Base-by-base conservation (phyloP, 2,888 invertebrate genomes). In the Scelioninae gen. 1 region DNA sequence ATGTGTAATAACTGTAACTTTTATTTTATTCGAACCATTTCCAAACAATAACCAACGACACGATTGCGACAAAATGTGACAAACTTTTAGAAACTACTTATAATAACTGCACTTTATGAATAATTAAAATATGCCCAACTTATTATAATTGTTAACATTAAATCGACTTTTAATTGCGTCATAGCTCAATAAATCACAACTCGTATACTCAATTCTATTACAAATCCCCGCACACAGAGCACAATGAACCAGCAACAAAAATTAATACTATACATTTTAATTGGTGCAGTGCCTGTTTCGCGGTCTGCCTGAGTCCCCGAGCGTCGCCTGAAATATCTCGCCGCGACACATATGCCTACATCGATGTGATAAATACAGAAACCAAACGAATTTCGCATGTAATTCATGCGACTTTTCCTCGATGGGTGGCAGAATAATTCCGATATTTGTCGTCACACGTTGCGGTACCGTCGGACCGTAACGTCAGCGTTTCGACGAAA, bases 401-500 rank as follows among this genome's bases (percentile, higher is more conserved):
- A 69, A 77, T 69, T 77, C 34, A 62, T 29, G 47, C 23, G 77
- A 63, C 63, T 77, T 69, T 49, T 11, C 43, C 31, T 45, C 56
- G n/a, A 16, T 55, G 5, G 31, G 43, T 55, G 63, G 65, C 58
- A 58, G 58, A 31, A 60, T 51, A 76, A 78, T 78, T 63, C 56
- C 63, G 63, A 63, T 63, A 71, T 78, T 71, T 71, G 63, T 71
- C 58, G 69, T 82, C 77, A 74, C 63, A 78, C 77, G 74, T 55
- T 82, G 72, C 29, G 74, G 77, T 68, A 58, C 29, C 74, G 8
- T 69, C 34, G 45, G 74, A 74, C 53, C 78, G 74, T 74, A 69
- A 78, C 74, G 82, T 82, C 82, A 82, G 79, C 83, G 60, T 71
- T 83, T 56, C 83, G 63, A 75, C 75, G 47, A 29, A 66, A 75